Conservation (phyloP, 2,888 invertebrate genomes). For the Meta bourneti region DNA sequence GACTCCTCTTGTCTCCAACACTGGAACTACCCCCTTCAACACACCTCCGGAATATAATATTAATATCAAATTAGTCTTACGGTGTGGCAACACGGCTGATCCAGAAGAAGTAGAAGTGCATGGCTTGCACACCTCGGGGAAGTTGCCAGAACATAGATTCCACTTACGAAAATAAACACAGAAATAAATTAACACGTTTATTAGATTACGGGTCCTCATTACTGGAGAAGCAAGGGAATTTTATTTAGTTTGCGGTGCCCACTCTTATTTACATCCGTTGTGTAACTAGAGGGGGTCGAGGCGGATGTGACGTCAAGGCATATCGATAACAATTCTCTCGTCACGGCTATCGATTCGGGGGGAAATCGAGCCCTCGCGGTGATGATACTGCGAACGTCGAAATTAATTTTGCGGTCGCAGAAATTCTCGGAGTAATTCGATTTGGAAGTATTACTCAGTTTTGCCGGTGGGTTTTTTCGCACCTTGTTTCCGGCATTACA, state of each 20-base stretch:
- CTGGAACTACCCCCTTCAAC: not conserved
- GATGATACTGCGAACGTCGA: constrained; percentile 19
- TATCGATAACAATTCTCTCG: constrained; percentile 25
- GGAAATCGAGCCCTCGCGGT: not conserved
- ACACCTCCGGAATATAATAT: not conserved
- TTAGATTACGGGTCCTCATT: constrained; percentile 55
- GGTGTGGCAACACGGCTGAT: not conserved
- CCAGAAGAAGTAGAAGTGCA: not conserved
- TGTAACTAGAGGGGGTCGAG: not conserved
- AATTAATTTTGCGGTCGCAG: constrained; percentile 26
- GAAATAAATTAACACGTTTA: constrained; percentile 5
- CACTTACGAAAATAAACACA: not conserved
- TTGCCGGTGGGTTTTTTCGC: not conserved
- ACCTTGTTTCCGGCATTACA: not conserved
- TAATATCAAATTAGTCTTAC: not conserved
- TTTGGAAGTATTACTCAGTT: constrained; percentile 3
- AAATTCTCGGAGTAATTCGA: constrained; percentile 32
- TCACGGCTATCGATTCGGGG: not conserved
- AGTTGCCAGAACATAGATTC: not conserved
- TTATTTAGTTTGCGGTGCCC: constrained; percentile 1
- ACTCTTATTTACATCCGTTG: constrained; percentile 29
- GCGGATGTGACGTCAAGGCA: constrained; percentile 3
- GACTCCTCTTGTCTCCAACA: not conserved
- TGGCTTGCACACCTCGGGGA: not conserved
- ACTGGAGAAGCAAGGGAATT: constrained; percentile 5